Evolutionary conservation across 1,140 invertebrate species (phyloP), one percentile per base, ranked within the genome.

Genomic region (Popillia japonica): DNA sequence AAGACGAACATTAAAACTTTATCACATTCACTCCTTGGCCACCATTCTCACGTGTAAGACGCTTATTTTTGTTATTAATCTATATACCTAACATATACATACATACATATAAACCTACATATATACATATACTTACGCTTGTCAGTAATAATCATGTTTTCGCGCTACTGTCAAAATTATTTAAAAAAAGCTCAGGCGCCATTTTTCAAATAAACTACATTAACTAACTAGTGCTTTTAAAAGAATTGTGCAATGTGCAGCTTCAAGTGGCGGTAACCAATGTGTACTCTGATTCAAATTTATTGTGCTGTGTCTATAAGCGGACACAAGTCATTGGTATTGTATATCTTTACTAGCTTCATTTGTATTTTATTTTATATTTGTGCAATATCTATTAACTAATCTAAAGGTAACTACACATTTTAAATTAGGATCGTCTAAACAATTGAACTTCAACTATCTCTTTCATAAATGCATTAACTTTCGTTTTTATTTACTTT

Each of bases 1-100:
- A 86, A 86, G 85, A 85, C 82, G 83, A 85, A 83, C 81, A 83
- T 84, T 85, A 85, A 83, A 80, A 81, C 82, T 80, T 82, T 84
- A 84, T 82, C 84, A 82, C 85, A 86, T 86, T 86, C 85, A 86
- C 83, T 82, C 79, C 79, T 80, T 77, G 84, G 83, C 78, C 82
- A 79, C 79, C 84, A 80, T 75, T 80, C 81, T 80, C 80, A 79
- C 84, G 83, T 85, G 84, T 85, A 84, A 85, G 84, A 79, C 68
- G 14, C 48, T 79, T 78, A 55, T 80, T 75, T 78, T 48, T 22
- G 34, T 68, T 68, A 34, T 74, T 68, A 68, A 17, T n/a, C n/a
- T 55, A 0, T n/a, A 34, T 27, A 34, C 27, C 27, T 34, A 34
- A 34, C 27, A 4, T 34, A 34, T 34, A 4, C 4, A 34, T 34